A percentile compares a stretch with the other conserved stretches of the same genome.
Conservation (phyloP, 2,888 invertebrate genomes). For the Stenoptilia bipunctidactyla region DNA sequence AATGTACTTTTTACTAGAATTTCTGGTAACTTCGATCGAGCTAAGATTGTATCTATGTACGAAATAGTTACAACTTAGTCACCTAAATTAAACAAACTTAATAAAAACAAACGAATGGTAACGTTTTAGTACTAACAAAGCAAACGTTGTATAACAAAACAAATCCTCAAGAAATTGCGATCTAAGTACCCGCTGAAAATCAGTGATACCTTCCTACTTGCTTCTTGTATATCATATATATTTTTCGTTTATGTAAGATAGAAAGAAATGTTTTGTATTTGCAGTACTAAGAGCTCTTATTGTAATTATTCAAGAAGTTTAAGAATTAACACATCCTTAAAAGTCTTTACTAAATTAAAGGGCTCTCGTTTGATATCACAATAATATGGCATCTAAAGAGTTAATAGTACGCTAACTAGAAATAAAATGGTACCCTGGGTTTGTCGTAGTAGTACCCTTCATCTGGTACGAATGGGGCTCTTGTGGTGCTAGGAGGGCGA, state of each 20-base stretch:
- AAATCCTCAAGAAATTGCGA: too few relatives aligned
- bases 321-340: background rate
- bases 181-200: too few relatives aligned
- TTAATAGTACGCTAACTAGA: slow-evolving; percentile 27
- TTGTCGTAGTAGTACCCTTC: slow-evolving; percentile 59
- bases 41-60: background rate
- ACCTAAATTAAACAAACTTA: slow-evolving; percentile 17
- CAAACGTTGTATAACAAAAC: too few relatives aligned
- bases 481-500: slow-evolving; percentile 29
- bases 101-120: slow-evolving; percentile 19
- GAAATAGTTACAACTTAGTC: slow-evolving; percentile 15
- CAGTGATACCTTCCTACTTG: too few relatives aligned
- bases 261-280: too few relatives aligned
- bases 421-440: slow-evolving; percentile 53
- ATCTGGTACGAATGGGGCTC: slow-evolving; percentile 44
- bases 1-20: slow-evolving; percentile 26
- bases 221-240: too few relatives aligned
- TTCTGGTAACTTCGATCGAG: slow-evolving; percentile 25
- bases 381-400: slow-evolving; percentile 43
- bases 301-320: too few relatives aligned
- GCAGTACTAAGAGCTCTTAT: too few relatives aligned
- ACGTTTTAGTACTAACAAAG: slow-evolving; percentile 7
- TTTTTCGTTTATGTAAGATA: too few relatives aligned
- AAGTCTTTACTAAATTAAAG: background rate
- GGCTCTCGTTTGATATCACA: slow-evolving; percentile 56